phyloP scores from a whole-genome alignment of 2,888 invertebrate species.

The Drosophila melanocephala region DNA sequence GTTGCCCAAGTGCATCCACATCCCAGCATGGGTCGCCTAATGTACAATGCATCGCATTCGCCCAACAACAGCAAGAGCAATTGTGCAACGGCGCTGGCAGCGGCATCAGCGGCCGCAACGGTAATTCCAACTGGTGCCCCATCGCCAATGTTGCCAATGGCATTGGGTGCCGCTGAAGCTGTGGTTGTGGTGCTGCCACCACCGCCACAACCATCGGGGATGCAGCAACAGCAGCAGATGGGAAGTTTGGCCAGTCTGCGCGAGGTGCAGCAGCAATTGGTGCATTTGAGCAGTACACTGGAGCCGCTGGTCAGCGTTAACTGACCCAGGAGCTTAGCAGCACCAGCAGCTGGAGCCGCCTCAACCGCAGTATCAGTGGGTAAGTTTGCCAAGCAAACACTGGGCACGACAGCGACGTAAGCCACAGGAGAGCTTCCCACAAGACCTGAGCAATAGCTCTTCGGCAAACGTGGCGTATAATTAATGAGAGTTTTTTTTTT shows the following conservation, averaged over 20 bases:
- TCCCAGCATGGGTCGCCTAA: conserved; percentile 65
- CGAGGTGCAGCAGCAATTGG: conserved; percentile 74
- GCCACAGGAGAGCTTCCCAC: conserved; percentile 50
- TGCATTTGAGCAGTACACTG: conserved; percentile 72
- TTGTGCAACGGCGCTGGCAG: conserved; percentile 61
- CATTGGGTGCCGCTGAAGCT: conserved; percentile 68
- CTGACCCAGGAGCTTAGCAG: conserved; percentile 76
- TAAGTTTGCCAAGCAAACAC: conserved; percentile 62
- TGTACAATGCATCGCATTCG: conserved; percentile 65
- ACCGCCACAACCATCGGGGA: conserved; percentile 52
- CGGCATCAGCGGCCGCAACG: conserved; percentile 60
- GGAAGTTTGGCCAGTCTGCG: conserved; percentile 71
- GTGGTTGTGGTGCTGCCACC: conserved; percentile 80
- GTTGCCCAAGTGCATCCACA: conserved; percentile 59
- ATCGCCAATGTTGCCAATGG: conserved; percentile 53
- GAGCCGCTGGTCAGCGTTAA: conserved; percentile 84
- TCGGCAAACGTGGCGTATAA: conserved; percentile 61
- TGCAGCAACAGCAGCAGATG: conserved; percentile 50
- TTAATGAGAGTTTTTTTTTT: conserved; percentile 63
- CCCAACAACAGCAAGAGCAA: conserved; percentile 36
- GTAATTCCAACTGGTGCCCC: conserved; percentile 82
- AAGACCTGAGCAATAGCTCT: conserved; percentile 4
- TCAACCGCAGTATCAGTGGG: conserved; percentile 49
- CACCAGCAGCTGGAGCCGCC: conserved; percentile 21
- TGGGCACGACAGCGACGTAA: conserved; percentile 69